A percentile compares a stretch with the other conserved stretches of the same genome.
Conservation (phyloP, 1,140 invertebrate genomes). For the Liolophura sinensis region DNA sequence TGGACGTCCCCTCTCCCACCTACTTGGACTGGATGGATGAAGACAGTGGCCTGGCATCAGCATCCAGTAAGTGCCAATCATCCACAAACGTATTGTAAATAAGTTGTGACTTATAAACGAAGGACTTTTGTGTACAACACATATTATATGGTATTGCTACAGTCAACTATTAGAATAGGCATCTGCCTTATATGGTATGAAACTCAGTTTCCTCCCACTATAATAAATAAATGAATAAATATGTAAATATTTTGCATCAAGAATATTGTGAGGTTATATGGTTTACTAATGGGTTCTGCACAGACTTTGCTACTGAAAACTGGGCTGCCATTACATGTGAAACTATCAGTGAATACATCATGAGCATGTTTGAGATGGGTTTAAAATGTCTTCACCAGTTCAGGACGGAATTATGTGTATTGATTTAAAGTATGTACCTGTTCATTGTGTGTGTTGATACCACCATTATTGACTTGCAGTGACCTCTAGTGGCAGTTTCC, state of each 20-base stretch:
- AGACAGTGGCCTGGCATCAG: conserved; percentile 49
- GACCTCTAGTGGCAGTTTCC: conserved; percentile 52
- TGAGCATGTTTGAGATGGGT: too few relatives aligned
- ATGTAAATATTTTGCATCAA: background rate
- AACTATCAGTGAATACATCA: background rate
- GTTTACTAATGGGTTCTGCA: too few relatives aligned
- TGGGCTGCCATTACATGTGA: too few relatives aligned
- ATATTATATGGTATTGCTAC: background rate
- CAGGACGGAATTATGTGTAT: too few relatives aligned
- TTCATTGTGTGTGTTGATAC: background rate
- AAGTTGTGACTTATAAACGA: background rate
- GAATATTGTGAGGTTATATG: too few relatives aligned
- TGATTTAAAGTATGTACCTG: background rate
- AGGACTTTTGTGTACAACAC: background rate
- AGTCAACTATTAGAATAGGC: background rate
- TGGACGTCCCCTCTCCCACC: conserved; percentile 51
- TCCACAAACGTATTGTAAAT: background rate
- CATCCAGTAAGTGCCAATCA: conserved; percentile 36
- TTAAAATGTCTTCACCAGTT: too few relatives aligned
- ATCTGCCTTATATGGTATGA: background rate
- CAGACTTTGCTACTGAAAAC: too few relatives aligned
- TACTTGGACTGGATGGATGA: conserved; percentile 42
- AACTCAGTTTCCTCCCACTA: background rate
- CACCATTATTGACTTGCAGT: conserved; percentile 24
- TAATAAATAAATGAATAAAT: background rate